These are phyloP conservation scores for Polypedilum vanderplanki DNA, from an alignment of 1,140 invertebrate species.

Conservation along the genomic window DNA sequence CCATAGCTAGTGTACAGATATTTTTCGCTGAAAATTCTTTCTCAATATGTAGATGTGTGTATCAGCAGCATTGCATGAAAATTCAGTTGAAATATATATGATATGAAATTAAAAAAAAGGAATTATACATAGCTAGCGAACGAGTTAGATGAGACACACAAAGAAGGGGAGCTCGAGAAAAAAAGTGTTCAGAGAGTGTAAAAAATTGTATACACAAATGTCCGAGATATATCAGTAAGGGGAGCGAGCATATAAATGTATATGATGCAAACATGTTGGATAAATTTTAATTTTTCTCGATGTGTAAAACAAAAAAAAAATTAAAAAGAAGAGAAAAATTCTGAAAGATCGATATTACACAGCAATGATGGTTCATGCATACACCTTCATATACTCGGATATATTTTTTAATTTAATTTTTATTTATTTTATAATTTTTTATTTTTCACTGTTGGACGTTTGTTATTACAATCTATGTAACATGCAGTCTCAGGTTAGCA, in stretches of 20 bases:
- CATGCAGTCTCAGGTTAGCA: background rate
- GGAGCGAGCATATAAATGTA: background rate
- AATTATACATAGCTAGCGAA: too few relatives aligned
- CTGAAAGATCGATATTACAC: background rate
- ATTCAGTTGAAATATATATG: too few relatives aligned
- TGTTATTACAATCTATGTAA: background rate
- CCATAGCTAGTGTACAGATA: too few relatives aligned
- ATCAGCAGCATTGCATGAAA: too few relatives aligned
- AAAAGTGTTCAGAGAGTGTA: too few relatives aligned
- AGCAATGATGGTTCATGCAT: background rate
- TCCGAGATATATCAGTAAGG: too few relatives aligned
- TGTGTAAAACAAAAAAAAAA: background rate
- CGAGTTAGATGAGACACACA: too few relatives aligned
- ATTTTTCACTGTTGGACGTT: conserved; percentile 4
- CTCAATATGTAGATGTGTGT: too few relatives aligned
- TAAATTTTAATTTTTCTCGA: conserved; percentile 3
- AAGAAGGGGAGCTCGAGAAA: too few relatives aligned
- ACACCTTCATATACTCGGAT: background rate
- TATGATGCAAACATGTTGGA: background rate
- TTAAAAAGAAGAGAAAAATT: background rate
- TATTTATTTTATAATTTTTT: conserved; percentile 20
- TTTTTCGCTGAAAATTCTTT: too few relatives aligned
- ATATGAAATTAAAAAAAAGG: too few relatives aligned
- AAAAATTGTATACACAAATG: background rate
- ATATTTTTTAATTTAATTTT: conserved; percentile 20